Conservation (phyloP, 2,113 vertebrate genomes). For the Labeo catla region DNA sequence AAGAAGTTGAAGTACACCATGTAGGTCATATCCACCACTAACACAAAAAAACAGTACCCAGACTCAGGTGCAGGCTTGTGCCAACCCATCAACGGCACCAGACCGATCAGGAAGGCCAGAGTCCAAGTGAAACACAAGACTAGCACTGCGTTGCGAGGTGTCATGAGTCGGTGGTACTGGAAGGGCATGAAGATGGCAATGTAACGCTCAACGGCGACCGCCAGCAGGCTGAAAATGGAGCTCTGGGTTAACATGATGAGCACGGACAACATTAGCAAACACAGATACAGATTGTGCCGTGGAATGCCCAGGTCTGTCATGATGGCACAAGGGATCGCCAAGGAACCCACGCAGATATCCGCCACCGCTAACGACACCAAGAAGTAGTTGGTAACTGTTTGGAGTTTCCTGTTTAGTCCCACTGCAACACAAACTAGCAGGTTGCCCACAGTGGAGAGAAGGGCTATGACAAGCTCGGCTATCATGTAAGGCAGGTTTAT, state of each 20-base stretch:
- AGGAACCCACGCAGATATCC: slow-evolving; percentile 74
- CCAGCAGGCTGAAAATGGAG: slow-evolving; percentile 81
- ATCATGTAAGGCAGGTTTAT: slow-evolving; percentile 71
- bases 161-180: slow-evolving; percentile 75
- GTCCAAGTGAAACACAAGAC: slow-evolving; percentile 73
- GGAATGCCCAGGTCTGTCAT: slow-evolving; percentile 75
- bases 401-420: slow-evolving; percentile 72
- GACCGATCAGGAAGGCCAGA: slow-evolving; percentile 68
- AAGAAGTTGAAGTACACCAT: slow-evolving; percentile 76
- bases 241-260: slow-evolving; percentile 80
- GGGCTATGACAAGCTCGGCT: slow-evolving; percentile 75
- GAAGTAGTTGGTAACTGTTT: slow-evolving; percentile 81
- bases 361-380: slow-evolving; percentile 78
- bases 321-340: slow-evolving; percentile 81
- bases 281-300: slow-evolving; percentile 70
- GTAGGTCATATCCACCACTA: slow-evolving; percentile 71
- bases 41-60: slow-evolving; percentile 70
- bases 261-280: slow-evolving; percentile 78
- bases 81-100: slow-evolving; percentile 77
- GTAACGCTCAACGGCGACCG: slow-evolving; percentile 78
- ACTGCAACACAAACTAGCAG: slow-evolving; percentile 75
- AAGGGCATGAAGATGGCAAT: slow-evolving; percentile 80
- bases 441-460: slow-evolving; percentile 73
- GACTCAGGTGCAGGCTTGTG: slow-evolving; percentile 61
- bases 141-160: slow-evolving; percentile 69